phyloP scores from a whole-genome alignment of 2,797 vertebrate species.

The Gephyroberyx darwinii region DNA sequence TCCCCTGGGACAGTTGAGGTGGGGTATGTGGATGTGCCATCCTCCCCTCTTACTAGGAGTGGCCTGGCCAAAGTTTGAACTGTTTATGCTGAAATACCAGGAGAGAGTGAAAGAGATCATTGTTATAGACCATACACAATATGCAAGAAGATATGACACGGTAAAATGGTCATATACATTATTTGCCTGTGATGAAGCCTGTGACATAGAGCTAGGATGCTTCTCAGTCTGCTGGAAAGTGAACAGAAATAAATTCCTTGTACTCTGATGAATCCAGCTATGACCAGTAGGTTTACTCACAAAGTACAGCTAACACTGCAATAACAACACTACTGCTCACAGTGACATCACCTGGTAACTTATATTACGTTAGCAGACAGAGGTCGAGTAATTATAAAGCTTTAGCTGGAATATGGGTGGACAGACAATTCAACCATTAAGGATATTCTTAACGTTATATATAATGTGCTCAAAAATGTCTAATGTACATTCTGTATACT shows the following conservation, averaged over 20 bases:
- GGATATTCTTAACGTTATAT: background rate
- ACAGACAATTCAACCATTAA: background rate
- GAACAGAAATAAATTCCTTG: background rate
- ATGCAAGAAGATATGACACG: background rate
- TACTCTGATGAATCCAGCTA: too few relatives aligned
- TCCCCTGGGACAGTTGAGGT: slow-evolving; percentile 78
- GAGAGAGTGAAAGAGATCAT: slow-evolving; percentile 10
- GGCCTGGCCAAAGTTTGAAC: slow-evolving; percentile 54
- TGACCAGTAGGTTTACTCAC: too few relatives aligned
- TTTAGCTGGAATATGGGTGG: background rate
- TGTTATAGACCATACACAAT: background rate
- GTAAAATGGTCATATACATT: background rate
- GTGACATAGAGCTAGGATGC: background rate
- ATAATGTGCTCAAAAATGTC: background rate
- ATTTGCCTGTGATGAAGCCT: background rate
- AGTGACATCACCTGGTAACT: background rate
- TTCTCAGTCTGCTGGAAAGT: background rate
- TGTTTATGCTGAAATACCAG: slow-evolving; percentile 65
- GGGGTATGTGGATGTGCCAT: slow-evolving; percentile 74
- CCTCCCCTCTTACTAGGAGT: slow-evolving; percentile 76
- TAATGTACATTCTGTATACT: background rate
- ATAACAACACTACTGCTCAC: background rate
- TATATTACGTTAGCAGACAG: background rate
- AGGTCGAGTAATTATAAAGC: background rate
- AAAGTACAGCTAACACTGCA: background rate